These are phyloP conservation scores for Baronia brevicornis DNA, from an alignment of 2,888 invertebrate species.

Conservation along the genomic window DNA sequence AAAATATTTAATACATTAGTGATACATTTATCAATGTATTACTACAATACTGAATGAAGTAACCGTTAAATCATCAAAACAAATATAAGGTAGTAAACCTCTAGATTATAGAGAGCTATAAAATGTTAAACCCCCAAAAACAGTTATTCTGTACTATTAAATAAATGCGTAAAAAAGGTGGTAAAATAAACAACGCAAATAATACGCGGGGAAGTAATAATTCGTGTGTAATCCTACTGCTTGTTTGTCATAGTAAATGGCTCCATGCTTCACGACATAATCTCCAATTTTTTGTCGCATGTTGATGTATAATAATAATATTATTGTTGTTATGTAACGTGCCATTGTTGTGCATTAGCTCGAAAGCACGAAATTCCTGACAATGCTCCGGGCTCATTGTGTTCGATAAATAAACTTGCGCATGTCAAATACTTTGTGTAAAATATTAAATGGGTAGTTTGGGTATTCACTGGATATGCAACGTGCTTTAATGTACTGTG, in stretches of 20 bases:
- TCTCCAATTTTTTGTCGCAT: constrained; percentile 42
- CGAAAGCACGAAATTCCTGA: constrained; percentile 38
- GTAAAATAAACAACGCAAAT: constrained; percentile 29
- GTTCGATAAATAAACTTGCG: constrained; percentile 58
- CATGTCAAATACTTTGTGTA: constrained; percentile 41
- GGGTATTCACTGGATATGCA: too few relatives aligned
- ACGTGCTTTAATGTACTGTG: too few relatives aligned
- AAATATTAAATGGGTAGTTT: constrained; percentile 19
- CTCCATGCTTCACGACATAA: constrained; percentile 39
- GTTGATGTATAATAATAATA: constrained; percentile 43
- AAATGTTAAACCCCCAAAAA: constrained; percentile 30
- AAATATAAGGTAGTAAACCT: constrained; percentile 31
- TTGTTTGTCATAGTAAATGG: constrained; percentile 53
- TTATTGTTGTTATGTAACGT: constrained; percentile 54
- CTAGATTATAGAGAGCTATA: constrained; percentile 24
- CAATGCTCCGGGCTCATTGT: constrained; percentile 47
- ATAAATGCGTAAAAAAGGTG: constrained; percentile 25
- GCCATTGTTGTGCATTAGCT: constrained; percentile 45
- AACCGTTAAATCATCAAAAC: not conserved
- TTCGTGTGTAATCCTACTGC: constrained; percentile 43
- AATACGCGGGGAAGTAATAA: constrained; percentile 32
- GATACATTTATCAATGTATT: too few relatives aligned
- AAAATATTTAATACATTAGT: not conserved
- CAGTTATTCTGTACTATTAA: constrained; percentile 39
- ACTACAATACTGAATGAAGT: constrained; percentile 6